Evolutionary conservation across 2,888 invertebrate genomes (phyloP).

Genomic region (Oscheius sp.): DNA sequence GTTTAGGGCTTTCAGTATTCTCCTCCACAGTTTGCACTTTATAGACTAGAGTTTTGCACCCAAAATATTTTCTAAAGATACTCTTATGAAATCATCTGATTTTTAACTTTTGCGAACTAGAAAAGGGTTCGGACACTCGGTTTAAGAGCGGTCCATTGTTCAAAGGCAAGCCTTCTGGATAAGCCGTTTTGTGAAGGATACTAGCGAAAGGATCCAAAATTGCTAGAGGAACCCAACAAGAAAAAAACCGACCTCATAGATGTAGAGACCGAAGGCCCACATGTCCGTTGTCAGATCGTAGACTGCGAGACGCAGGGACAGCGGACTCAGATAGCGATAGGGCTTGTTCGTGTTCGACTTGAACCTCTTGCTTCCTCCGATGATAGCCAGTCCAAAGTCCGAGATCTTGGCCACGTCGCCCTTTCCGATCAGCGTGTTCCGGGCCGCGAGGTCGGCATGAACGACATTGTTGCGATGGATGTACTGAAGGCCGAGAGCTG

Average conservation of each 20-base stretch:
- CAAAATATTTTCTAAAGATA: too few species aligned
- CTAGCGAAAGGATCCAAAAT: too few species aligned
- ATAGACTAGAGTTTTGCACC: too few species aligned
- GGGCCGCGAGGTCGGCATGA: constrained; percentile 38
- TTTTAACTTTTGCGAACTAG: too few species aligned
- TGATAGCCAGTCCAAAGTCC: constrained; percentile 37
- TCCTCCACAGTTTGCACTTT: too few species aligned
- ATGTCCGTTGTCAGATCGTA: constrained; percentile 30
- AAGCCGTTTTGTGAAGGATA: too few species aligned
- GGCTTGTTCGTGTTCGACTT: constrained; percentile 24
- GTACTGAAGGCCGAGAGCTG: constrained; percentile 33
- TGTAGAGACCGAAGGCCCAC: constrained; percentile 23
- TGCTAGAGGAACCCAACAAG: too few species aligned
- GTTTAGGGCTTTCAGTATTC: too few species aligned
- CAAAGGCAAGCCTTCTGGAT: too few species aligned
- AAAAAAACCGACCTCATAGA: constrained; percentile 17
- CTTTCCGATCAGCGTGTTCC: constrained; percentile 31
- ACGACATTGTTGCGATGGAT: constrained; percentile 1
- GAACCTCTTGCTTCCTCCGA: constrained; percentile 23
- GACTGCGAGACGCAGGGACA: constrained; percentile 5
- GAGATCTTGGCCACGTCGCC: constrained; percentile 28
- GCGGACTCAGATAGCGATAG: constrained; percentile 21
- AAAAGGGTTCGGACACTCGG: too few species aligned
- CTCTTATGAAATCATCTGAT: too few species aligned
- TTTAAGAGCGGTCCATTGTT: too few species aligned